Conservation (phyloP, 1,140 invertebrate genomes). For the Plutomurus gul region DNA sequence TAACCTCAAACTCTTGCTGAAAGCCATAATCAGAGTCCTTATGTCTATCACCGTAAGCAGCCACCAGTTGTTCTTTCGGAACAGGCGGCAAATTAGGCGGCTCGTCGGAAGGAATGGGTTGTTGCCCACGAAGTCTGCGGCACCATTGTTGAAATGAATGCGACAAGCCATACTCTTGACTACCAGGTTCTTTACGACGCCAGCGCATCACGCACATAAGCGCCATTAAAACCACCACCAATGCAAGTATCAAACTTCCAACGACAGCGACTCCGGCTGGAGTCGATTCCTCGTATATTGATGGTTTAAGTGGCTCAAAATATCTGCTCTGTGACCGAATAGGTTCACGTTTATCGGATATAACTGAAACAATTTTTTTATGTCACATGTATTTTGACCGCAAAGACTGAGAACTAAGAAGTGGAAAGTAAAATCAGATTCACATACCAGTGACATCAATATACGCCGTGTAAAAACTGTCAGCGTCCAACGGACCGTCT, state of each 20-base stretch:
- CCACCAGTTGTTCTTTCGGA: constrained; percentile 69
- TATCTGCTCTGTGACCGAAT: constrained; percentile 52
- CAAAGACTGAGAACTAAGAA: background rate
- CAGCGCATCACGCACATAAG: constrained; percentile 74
- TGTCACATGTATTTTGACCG: too few species aligned
- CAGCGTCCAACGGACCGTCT: constrained; percentile 74
- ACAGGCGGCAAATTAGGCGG: constrained; percentile 83
- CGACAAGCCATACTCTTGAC: constrained; percentile 75
- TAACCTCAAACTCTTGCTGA: constrained; percentile 79
- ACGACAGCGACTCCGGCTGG: constrained; percentile 57
- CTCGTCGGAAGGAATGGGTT: constrained; percentile 68
- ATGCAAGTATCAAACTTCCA: constrained; percentile 67
- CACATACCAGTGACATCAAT: constrained; percentile 75
- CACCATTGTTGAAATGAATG: constrained; percentile 59
- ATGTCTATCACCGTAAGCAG: constrained; percentile 76
- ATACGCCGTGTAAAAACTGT: constrained; percentile 80
- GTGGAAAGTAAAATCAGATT: background rate
- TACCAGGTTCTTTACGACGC: constrained; percentile 70
- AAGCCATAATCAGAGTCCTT: constrained; percentile 86
- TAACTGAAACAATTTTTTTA: constrained; percentile 36
- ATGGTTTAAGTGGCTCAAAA: constrained; percentile 62
- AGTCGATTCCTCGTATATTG: background rate
- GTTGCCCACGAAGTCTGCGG: constrained; percentile 64
- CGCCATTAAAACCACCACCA: constrained; percentile 68
- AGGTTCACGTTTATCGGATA: constrained; percentile 47